A percentile compares a stretch with the other conserved stretches of the same genome.
These are phyloP conservation scores for Aspidoscelis tigris DNA, from an alignment of 2,113 vertebrate genomes.

Conservation along the genomic window DNA sequence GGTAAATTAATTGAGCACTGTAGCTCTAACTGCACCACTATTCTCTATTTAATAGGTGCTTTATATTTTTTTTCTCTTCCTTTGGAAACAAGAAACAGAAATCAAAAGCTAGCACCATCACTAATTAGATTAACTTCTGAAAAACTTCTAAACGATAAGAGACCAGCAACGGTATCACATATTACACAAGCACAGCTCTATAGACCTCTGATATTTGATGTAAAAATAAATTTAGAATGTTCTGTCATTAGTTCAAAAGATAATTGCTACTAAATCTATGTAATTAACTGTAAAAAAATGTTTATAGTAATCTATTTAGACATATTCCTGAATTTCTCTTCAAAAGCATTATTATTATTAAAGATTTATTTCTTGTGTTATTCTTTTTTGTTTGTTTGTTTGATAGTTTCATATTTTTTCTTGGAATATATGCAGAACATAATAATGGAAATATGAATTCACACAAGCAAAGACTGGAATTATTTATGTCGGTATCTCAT, in stretches of 20 bases:
- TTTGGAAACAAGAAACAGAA: slow-evolving; percentile 46
- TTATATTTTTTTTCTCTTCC: slow-evolving; percentile 36
- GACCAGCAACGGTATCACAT: slow-evolving; percentile 14
- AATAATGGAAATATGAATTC: slow-evolving; percentile 10
- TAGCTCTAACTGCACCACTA: neutral
- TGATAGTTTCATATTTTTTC: neutral
- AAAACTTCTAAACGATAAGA: slow-evolving; percentile 11
- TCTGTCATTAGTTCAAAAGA: slow-evolving; percentile 22
- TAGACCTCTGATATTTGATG: slow-evolving; percentile 6
- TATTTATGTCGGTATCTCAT: neutral
- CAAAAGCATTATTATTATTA: neutral
- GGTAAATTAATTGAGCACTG: neutral
- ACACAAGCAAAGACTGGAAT: neutral
- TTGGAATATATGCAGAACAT: slow-evolving; percentile 5
- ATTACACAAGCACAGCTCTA: neutral
- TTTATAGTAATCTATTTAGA: slow-evolving; percentile 27
- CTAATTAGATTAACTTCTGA: slow-evolving; percentile 32
- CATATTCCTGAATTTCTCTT: neutral
- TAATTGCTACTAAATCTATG: neutral
- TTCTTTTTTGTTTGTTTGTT: neutral
- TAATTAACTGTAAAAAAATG: slow-evolving; percentile 7
- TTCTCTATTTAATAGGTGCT: neutral
- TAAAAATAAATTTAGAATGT: slow-evolving; percentile 31
- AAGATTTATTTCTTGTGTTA: neutral
- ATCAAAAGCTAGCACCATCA: slow-evolving; percentile 37